Conservation (phyloP, 2,888 invertebrate genomes). For the Psylliodes chrysocephalus region DNA sequence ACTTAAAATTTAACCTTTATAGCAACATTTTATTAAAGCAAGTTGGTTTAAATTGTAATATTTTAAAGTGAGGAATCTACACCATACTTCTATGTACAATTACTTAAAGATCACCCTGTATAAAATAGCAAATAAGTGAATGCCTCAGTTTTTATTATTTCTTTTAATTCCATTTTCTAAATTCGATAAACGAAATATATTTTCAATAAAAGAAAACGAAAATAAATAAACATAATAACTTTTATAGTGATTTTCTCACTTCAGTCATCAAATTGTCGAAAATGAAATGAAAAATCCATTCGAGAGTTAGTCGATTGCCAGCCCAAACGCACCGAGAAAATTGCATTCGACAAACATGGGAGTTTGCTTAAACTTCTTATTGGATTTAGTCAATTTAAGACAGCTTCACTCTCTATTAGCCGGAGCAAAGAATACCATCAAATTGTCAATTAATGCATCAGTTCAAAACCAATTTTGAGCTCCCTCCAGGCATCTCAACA, state of each 20-base stretch:
- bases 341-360: slow-evolving; percentile 49
- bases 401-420: slow-evolving; percentile 62
- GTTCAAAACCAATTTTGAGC: slow-evolving; percentile 61
- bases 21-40: too few relatives aligned
- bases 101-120: too few relatives aligned
- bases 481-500: slow-evolving; percentile 54
- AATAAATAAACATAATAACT: slow-evolving; percentile 17
- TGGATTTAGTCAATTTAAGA: slow-evolving; percentile 62
- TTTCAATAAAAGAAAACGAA: neutral
- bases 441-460: slow-evolving; percentile 64
- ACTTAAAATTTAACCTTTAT: too few relatives aligned
- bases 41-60: too few relatives aligned
- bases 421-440: slow-evolving; percentile 61
- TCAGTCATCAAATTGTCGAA: slow-evolving; percentile 22
- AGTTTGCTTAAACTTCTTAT: slow-evolving; percentile 57
- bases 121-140: too few relatives aligned
- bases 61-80: too few relatives aligned
- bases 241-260: slow-evolving; percentile 8
- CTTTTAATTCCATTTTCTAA: too few relatives aligned
- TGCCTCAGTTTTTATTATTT: too few relatives aligned
- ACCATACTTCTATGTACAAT: too few relatives aligned
- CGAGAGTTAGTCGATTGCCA: slow-evolving; percentile 39
- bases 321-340: slow-evolving; percentile 47
- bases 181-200: too few relatives aligned
- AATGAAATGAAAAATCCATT: slow-evolving; percentile 39